Percentiles rank a stretch among this genome's conserved stretches.
phyloP scores from a whole-genome alignment of 2,797 vertebrate genomes.

The Tinamus major region DNA sequence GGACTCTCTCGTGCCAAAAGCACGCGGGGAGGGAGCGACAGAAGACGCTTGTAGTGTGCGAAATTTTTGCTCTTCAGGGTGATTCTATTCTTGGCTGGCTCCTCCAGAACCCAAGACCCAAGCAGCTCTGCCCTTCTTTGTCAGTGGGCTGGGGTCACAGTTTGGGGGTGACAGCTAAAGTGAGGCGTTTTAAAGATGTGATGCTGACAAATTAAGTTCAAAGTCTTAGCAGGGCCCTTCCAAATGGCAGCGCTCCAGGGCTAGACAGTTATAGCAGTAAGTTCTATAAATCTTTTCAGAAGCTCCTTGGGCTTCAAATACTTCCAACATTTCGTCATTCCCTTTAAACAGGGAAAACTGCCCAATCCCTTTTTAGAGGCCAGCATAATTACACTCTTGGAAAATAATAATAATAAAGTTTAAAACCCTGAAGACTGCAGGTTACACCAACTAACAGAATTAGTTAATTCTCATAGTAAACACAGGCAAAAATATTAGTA shows the following conservation, averaged over 20 bases:
- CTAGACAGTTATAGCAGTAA: constrained; percentile 58
- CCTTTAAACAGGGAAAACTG: constrained; percentile 28
- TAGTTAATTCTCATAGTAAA: constrained; percentile 10
- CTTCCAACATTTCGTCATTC: constrained; percentile 48
- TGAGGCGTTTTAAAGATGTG: constrained; percentile 41
- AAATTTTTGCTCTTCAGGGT: not conserved
- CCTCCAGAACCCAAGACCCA: not conserved
- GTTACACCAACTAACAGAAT: not conserved
- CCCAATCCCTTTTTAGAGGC: not conserved
- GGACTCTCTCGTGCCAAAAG: not conserved
- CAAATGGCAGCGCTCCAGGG: constrained; percentile 55
- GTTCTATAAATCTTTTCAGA: constrained; percentile 69
- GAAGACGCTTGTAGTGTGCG: not conserved
- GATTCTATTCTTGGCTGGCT: not conserved
- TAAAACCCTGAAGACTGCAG: not conserved
- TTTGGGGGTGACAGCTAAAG: not conserved
- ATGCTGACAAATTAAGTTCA: constrained; percentile 42
- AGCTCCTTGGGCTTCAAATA: constrained; percentile 56
- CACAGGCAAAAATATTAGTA: not conserved
- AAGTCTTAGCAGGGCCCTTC: constrained; percentile 31
- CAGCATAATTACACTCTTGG: not conserved
- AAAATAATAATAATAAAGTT: constrained; percentile 23
- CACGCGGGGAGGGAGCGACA: not conserved
- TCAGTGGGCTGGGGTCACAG: not conserved
- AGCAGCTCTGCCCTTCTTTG: not conserved